These are phyloP conservation scores for Gadus chalcogrammus DNA, from an alignment of 2,113 vertebrate genomes.

Conservation along the genomic window DNA sequence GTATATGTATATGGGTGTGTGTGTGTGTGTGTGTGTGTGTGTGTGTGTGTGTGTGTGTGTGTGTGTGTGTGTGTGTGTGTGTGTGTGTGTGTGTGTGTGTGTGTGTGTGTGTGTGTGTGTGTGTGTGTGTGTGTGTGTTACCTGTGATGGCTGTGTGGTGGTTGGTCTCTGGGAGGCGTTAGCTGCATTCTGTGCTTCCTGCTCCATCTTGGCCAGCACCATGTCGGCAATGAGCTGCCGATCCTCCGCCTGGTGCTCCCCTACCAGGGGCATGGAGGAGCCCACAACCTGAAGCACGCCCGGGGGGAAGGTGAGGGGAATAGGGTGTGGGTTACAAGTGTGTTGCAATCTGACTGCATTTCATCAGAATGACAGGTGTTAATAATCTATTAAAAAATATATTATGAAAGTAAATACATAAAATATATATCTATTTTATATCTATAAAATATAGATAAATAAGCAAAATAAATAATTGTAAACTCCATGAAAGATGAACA, in stretches of 20 bases:
- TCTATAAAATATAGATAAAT: too few relatives aligned
- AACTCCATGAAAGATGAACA: too few relatives aligned
- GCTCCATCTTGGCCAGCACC: slow-evolving; percentile 85
- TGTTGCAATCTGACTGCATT: neutral
- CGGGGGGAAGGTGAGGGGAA: neutral
- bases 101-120: too few relatives aligned
- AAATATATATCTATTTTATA: too few relatives aligned
- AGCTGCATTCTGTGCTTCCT: slow-evolving; percentile 79
- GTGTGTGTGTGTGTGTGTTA: neutral
- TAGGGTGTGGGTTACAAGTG: neutral
- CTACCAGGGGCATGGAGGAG: slow-evolving; percentile 89
- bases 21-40: too few relatives aligned
- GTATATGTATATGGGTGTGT: too few relatives aligned
- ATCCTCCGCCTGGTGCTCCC: slow-evolving; percentile 88
- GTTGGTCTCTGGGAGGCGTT: slow-evolving; percentile 82
- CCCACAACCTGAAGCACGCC: slow-evolving; percentile 79
- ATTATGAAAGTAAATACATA: too few relatives aligned
- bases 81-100: too few relatives aligned
- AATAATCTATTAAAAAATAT: too few relatives aligned
- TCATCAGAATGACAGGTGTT: neutral
- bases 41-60: too few relatives aligned
- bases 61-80: too few relatives aligned
- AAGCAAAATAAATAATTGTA: too few relatives aligned
- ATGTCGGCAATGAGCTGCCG: slow-evolving; percentile 85
- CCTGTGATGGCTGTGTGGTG: slow-evolving; percentile 25